Evolutionary conservation across 1,140 invertebrate genomes (phyloP), one percentile per base, ranked within the genome.

Genomic region (Brachionus asplanchnoidis): DNA sequence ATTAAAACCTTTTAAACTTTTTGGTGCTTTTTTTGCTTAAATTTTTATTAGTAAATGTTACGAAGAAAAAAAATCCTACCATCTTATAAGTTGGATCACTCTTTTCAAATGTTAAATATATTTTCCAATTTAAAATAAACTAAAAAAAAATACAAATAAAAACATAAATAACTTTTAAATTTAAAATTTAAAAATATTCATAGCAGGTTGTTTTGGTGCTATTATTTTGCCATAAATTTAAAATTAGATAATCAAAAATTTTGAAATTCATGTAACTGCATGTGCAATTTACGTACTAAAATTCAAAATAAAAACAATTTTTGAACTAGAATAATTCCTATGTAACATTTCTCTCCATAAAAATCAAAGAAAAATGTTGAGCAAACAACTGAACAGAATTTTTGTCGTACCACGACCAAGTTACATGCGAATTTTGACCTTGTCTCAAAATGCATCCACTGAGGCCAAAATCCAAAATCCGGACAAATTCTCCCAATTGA

Each of bases 401-500:
- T n/a, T 73, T 5, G 7, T 73, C 28, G 32, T 12, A 20, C 32
- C 28, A 40, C 11, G 36, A 36, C 32, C 32, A 36, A 36, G 32
- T 36, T 36, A 36, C 68, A 73, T 17, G 5, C 28, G n/a, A 36
- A 14, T 73, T 36, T 20, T 73, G 32, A 7, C 32, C 14, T 5
- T 73, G 14, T 36, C n/a, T 12, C 26, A n/a, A 40, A 73, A 73
- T 40, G 68, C 68, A 14, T 73, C 68, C 6, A 73, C 1, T n/a
- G 68, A 36, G 7, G 32, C 68, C 17, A 56, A 56, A 28, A 40
- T 40, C n/a, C 28, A 36, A 73, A 73, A 73, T 36, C n/a, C 68
- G n/a, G 73, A 77, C 17, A 77, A 77, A 50, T 77, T 32, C 40
- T 23, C n/a, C 9, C 32, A 82, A 44, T n/a, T 82, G 11, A 60